phyloP scores from a whole-genome alignment of 2,113 vertebrate species.

The Heloderma charlesbogerti region DNA sequence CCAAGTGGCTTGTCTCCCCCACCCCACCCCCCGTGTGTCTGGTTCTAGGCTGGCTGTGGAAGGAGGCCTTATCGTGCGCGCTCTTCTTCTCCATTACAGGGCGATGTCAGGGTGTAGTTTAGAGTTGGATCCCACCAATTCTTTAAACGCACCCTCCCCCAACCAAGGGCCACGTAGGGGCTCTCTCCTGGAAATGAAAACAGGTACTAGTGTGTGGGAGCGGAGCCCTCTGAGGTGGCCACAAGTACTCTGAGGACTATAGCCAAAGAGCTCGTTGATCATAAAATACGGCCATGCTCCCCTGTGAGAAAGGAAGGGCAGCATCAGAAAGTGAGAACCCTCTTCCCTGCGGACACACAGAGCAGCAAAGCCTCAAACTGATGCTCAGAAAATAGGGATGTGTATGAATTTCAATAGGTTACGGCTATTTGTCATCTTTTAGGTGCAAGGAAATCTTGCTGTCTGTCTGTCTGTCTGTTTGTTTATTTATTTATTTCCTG shows the following conservation, averaged over 20 bases:
- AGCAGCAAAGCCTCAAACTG: neutral
- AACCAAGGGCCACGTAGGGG: neutral
- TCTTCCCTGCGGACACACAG: neutral
- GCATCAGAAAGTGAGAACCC: neutral
- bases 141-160: neutral
- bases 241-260: neutral
- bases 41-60: neutral
- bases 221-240: neutral
- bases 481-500: too few relatives aligned
- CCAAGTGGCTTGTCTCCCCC: neutral
- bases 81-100: slow-evolving; percentile 8
- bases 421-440: neutral
- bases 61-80: neutral
- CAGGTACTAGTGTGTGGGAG: too few relatives aligned
- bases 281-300: neutral
- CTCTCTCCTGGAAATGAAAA: neutral
- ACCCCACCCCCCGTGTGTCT: neutral
- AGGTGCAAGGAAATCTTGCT: neutral
- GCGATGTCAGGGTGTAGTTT: slow-evolving; percentile 19
- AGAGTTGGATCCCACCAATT: neutral
- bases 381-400: neutral
- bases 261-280: neutral
- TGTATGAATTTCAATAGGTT: neutral
- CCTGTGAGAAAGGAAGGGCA: too few relatives aligned
- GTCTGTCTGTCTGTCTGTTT: too few relatives aligned